Base-by-base conservation (phyloP, 2,888 invertebrate species). In the Yponomeuta evonymella region DNA sequence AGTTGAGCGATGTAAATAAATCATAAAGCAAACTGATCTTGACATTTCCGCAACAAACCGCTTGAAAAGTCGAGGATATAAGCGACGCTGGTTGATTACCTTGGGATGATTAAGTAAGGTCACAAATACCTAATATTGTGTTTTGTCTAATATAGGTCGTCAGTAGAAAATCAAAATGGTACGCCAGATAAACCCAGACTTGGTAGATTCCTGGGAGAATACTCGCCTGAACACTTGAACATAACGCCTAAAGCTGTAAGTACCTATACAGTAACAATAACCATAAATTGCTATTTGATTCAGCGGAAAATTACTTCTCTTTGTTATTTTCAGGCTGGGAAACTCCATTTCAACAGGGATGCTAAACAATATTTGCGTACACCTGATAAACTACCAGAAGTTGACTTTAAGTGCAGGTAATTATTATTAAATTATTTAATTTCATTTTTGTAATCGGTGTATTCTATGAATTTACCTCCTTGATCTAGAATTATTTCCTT, bases 1-100 rank as follows among this genome's bases (percentile, higher is more conserved):
- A 83, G 83, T 83, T 79, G 82, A 78, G 82, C 79, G 86, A 89
- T 91, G 91, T 92, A 92, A 92, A 92, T 92, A 92, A 92, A 92
- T 89, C 87, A 89, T 86, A 82, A 84, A 83, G 82, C 76, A 78
- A 75, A 79, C 81, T 74, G 73, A 71, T 79, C 83, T 82, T 81
- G 81, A 76, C 79, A 77, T 82, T 82, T 83, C 77, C 75, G 76
- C 81, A 77, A 78, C 77, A 43, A n/a, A 43, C 15, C 58, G 15
- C 63, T 48, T 2, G 3, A 15, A 58, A 58, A 58, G 15, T 58
- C 51, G 15, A 58, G 51, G 51, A 58, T 15, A 3, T 58, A 43
- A 5, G 9, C 43, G 43, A 58, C 51, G 43, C 10, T 36, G 4
- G 12, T 63, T 4, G 33, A 5, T 5, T 33, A 29, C 30, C 29